Base-by-base conservation (phyloP, 2,888 invertebrate genomes). In the Diaprepes abbreviatus region DNA sequence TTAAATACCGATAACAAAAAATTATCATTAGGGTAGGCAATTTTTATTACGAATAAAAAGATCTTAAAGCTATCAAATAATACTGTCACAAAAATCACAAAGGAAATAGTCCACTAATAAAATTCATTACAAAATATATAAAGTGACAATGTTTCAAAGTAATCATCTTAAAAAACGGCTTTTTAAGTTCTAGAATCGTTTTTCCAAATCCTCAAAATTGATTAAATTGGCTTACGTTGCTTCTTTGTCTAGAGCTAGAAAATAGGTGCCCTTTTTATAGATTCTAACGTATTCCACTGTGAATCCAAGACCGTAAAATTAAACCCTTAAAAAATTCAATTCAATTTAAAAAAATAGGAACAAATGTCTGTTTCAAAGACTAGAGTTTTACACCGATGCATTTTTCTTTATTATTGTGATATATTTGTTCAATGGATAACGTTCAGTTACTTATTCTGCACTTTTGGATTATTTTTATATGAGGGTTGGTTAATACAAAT, bases 261-360 rank as follows among this genome's bases (percentile, higher is more conserved):
- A 59, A 45, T 59, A 50, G 48, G 28, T 50, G 43, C 16, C 31
- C 40, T 38, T 40, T 33, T 59, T 45, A 28, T 59, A 59, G 43
- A 59, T 43, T 59, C 43, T 45, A 59, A 59, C 43, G 59, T 43
- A 59, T 59, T 59, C 59, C 28, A 38, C 28, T 24, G 31, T 17
- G 31, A 59, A 59, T 59, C 59, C 59, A 45, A 14, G 43, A 59
- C 59, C 59, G 59, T 59, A 45, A 59, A 59, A 59, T 59, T 59
- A 59, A 43, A 59, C 43, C 45, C 14, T 16, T 40, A 59, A 31
- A 59, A 58, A 59, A 59, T 28, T 14, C 43, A 59, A 59, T 59
- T 59, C 59, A 59, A 59, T 59, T 59, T 59, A 31, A 45, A 58
- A 55, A 28, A 59, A 43, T 59, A 59, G 28, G 59, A 31, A 24